phyloP scores from a whole-genome alignment of 2,888 invertebrate species.

The Thymelicus lineola region DNA sequence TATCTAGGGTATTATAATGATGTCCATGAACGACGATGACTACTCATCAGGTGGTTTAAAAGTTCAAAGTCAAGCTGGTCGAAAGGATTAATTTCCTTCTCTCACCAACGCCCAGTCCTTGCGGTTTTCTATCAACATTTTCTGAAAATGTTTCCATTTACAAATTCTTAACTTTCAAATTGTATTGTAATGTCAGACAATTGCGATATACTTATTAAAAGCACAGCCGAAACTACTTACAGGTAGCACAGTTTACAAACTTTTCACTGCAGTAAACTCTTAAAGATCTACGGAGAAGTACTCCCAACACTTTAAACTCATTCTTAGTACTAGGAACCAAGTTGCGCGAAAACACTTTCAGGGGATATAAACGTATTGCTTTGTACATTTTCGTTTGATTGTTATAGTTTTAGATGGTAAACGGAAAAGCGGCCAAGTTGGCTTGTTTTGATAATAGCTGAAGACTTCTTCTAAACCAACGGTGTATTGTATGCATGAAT shows the following conservation, averaged over 20 bases:
- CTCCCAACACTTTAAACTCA: slow-evolving; percentile 8
- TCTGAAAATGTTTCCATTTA: too few species aligned
- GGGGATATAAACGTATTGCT: background rate
- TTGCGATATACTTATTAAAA: background rate
- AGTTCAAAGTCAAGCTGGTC: too few species aligned
- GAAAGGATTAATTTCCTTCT: too few species aligned
- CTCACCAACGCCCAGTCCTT: too few species aligned
- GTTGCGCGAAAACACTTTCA: background rate
- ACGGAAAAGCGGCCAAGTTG: background rate
- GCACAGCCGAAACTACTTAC: background rate
- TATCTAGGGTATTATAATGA: too few species aligned
- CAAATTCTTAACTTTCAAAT: too few species aligned
- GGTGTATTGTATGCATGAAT: too few species aligned
- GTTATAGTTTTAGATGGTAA: background rate
- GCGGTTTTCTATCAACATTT: too few species aligned
- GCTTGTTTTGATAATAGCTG: too few species aligned
- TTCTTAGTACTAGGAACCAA: slow-evolving; percentile 2
- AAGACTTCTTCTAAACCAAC: too few species aligned
- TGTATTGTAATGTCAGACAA: background rate
- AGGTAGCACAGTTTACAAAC: slow-evolving; percentile 7
- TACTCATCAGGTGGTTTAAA: too few species aligned
- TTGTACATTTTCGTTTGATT: background rate
- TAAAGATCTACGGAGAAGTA: slow-evolving; percentile 3
- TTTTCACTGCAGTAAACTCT: slow-evolving; percentile 11
- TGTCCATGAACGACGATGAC: too few species aligned